A percentile compares a stretch with the other conserved stretches of the same genome.
Evolutionary conservation across 2,797 vertebrate species (phyloP).

Genomic region (Vespertilio murinus): DNA sequence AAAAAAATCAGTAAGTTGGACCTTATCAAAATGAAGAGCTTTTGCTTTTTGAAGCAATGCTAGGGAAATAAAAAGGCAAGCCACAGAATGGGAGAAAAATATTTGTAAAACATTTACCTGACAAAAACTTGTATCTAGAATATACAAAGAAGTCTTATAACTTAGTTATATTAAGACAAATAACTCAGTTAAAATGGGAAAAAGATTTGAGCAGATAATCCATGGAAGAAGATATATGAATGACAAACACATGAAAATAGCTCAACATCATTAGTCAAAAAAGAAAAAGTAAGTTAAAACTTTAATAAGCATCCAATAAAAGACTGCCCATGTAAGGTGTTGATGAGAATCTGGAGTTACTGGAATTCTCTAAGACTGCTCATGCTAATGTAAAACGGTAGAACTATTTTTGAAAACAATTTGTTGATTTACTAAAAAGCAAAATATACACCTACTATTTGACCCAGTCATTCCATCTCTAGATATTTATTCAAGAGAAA

Average conservation of each 20-base stretch:
- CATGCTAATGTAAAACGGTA: neutral
- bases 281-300: neutral
- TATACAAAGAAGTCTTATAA: too few relatives aligned
- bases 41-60: slow-evolving; percentile 12
- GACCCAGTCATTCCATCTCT: too few relatives aligned
- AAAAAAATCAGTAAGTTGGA: neutral
- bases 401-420: neutral
- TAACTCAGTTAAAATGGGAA: too few relatives aligned
- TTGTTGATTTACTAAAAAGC: neutral
- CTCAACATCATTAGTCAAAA: neutral
- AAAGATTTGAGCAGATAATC: too few relatives aligned
- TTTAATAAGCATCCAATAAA: neutral
- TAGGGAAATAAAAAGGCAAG: slow-evolving; percentile 25
- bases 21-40: neutral
- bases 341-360: slow-evolving; percentile 14
- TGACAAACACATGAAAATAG: neutral
- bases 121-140: neutral
- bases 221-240: neutral
- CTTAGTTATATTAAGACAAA: too few relatives aligned
- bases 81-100: neutral
- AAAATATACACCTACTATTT: too few relatives aligned
- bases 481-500: too few relatives aligned
- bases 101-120: neutral
- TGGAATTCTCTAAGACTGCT: neutral
- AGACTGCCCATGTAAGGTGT: neutral